phyloP scores from a whole-genome alignment of 2,888 invertebrate genomes.

The Adineta ricciae region DNA sequence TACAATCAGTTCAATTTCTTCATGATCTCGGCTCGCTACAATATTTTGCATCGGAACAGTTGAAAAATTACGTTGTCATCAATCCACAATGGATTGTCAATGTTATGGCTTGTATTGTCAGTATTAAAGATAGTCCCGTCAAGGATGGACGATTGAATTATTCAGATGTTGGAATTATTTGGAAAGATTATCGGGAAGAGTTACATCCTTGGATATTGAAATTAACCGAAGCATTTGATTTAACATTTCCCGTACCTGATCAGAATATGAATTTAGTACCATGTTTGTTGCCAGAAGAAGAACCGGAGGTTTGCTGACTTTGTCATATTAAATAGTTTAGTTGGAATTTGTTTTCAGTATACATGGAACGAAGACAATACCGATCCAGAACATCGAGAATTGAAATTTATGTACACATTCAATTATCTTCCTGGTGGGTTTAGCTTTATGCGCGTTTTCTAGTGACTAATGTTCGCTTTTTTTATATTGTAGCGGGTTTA shows the following conservation, averaged over 20 bases:
- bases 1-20: conserved; percentile 44
- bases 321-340: conserved; percentile 38
- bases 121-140: conserved; percentile 45
- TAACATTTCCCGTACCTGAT: conserved; percentile 42
- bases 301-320: conserved; percentile 39
- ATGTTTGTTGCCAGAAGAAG: conserved; percentile 46
- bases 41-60: conserved; percentile 43
- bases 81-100: conserved; percentile 49
- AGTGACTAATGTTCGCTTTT: not conserved
- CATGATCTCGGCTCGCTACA: conserved; percentile 47
- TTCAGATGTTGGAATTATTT: conserved; percentile 41
- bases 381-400: conserved; percentile 37
- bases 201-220: conserved; percentile 46
- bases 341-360: conserved; percentile 31
- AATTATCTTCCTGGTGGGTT: conserved; percentile 42
- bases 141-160: conserved; percentile 44
- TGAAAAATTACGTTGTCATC: conserved; percentile 44
- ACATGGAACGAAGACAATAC: not conserved
- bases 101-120: conserved; percentile 47
- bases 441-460: too few relatives aligned
- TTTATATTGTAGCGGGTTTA: conserved; percentile 43
- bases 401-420: conserved; percentile 45
- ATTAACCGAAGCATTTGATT: conserved; percentile 49
- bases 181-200: conserved; percentile 38
- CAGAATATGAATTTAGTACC: conserved; percentile 45